phyloP scores from a whole-genome alignment of 35 echinoderm and acorn worm species.

The Acanthaster planci region DNA sequence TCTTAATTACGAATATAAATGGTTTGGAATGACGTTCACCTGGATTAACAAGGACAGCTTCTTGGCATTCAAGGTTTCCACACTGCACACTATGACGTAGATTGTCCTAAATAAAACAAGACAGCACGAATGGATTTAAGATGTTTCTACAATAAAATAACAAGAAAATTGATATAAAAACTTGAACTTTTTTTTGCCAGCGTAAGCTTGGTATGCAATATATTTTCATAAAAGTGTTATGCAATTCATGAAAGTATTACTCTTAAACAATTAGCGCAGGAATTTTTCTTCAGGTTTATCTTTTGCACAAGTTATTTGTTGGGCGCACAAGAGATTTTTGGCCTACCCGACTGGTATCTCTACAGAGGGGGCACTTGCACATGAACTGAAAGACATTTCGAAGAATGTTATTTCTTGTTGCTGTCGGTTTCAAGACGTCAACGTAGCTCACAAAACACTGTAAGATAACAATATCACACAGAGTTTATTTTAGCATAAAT shows the following conservation, averaged over 20 bases:
- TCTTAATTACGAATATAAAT: no score
- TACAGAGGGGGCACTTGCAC: conserved; percentile 1
- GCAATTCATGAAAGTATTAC: no score
- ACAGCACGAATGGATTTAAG: background rate
- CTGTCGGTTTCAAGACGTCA: conserved; percentile 13
- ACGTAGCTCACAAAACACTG: conserved; percentile 15
- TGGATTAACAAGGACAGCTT: conserved; percentile 6
- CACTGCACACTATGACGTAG: conserved; percentile 2
- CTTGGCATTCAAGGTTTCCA: conserved; percentile 11
- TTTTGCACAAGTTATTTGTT: no score
- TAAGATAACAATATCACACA: no score
- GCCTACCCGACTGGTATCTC: background rate
- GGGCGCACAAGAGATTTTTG: background rate
- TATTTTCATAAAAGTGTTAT: no score
- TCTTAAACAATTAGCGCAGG: no score
- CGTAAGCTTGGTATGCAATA: no score
- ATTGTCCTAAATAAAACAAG: background rate
- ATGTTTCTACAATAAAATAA: background rate
- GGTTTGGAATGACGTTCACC: background rate
- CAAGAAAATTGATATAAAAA: background rate
- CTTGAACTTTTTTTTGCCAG: background rate
- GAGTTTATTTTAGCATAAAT: no score
- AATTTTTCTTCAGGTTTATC: no score
- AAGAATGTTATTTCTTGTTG: conserved; percentile 1
- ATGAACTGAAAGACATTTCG: conserved; percentile 6